Percentiles rank a stretch among this genome's conserved stretches.
Conservation (phyloP, 92 coral and sea anemone species). For the Porites divaricata region DNA sequence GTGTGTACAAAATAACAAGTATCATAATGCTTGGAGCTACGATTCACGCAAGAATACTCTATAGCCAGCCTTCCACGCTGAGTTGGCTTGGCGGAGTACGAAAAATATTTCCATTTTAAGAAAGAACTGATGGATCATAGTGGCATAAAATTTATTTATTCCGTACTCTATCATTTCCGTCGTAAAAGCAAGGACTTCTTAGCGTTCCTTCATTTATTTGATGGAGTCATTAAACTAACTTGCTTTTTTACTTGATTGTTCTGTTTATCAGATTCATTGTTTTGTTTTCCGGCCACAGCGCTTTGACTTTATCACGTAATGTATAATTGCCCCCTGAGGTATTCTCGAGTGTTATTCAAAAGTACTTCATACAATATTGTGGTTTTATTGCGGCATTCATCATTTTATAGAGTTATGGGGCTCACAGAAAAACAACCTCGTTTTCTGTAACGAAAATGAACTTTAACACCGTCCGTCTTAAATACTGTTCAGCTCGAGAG, state of each 20-base stretch:
- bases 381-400: slow-evolving; percentile 8
- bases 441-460: neutral
- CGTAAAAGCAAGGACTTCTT: neutral
- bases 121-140: neutral
- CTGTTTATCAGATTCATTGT: slow-evolving; percentile 1
- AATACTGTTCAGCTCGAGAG: too few relatives aligned
- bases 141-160: neutral
- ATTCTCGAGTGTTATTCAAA: slow-evolving; percentile 31
- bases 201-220: neutral
- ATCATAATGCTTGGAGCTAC: neutral
- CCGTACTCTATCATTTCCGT: neutral
- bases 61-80: neutral
- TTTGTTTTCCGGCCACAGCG: slow-evolving; percentile 3
- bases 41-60: neutral
- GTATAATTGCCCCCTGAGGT: slow-evolving; percentile 8
- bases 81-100: neutral
- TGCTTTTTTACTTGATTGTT: slow-evolving; percentile 1
- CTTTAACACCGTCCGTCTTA: too few relatives aligned
- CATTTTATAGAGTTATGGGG: neutral
- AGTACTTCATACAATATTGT: slow-evolving; percentile 7
- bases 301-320: slow-evolving; percentile 2
- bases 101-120: too few relatives aligned
- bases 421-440: neutral
- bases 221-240: neutral
- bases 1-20: neutral